Evolutionary conservation across 2,888 invertebrate genomes (phyloP), one percentile per base, ranked within the genome.

Genomic region (Ophion ellenae): DNA sequence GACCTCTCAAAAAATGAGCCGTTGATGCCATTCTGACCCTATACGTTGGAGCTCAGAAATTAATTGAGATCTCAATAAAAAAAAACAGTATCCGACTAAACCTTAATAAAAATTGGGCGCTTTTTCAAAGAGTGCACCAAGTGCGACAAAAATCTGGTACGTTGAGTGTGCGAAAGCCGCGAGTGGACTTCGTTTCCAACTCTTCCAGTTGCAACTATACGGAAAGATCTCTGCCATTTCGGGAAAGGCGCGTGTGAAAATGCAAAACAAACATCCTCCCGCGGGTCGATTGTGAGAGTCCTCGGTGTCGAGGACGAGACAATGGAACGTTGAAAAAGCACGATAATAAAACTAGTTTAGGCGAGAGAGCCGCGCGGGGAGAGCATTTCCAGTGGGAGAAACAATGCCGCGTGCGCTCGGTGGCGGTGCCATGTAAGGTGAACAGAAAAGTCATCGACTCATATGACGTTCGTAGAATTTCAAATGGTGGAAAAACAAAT

Each of bases 341-440:
- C 32, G 36, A 82, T 32, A 69, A 74, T 71, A 71, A 63, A 78
- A 79, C 69, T 78, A 47, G 57, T 61, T 73, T 70, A 74, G 63
- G 47, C 74, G 24, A 70, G 63, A 67, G 74, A 70, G 53, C 17
- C 24, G 63, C 61, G 76, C 64, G 67, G 76, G 75, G 83, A 81
- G 81, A 81, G 85, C 81, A 84, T 81, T 85, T 83, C 78, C 64
- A 81, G 74, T 80, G 75, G 84, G 85, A 82, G 83, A 83, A 85
- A 85, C 81, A 86, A 87, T 75, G 81, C 40, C 70, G 32, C 69
- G 79, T 20, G 53, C 53, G 2, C 53, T 53, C 53, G 17, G 11
- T 83, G 66, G 76, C 86, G 83, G 84, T 84, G 61, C 87, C 85
- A 79, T 76, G 75, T 82, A 76, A 10, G 82, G 81, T 63, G 64